Conservation (phyloP, 2,888 invertebrate genomes). For the Thera obeliscata region DNA sequence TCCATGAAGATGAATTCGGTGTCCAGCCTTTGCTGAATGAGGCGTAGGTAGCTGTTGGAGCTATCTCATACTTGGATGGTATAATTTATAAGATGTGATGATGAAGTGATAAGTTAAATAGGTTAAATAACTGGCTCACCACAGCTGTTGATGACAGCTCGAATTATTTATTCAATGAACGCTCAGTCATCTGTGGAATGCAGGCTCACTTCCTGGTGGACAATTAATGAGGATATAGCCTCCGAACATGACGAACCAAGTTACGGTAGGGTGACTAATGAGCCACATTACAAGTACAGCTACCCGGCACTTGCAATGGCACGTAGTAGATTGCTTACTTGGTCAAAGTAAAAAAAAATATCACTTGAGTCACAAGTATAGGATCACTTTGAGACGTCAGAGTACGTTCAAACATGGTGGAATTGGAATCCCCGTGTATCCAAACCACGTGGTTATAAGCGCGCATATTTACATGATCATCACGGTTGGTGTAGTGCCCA, state of each 20-base stretch:
- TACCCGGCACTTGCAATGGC: background rate
- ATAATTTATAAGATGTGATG: background rate
- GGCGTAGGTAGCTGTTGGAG: no score
- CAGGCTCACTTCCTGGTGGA: conserved; percentile 75
- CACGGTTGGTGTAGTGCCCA: no score
- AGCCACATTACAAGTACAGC: conserved; percentile 29
- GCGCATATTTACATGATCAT: no score
- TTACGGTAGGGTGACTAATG: conserved; percentile 52
- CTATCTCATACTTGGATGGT: no score
- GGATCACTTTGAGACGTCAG: no score
- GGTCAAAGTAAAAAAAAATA: no score
- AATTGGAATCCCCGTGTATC: no score
- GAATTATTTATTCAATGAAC: conserved; percentile 61
- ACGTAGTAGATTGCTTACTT: background rate
- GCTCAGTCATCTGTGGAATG: conserved; percentile 70
- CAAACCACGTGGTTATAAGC: no score
- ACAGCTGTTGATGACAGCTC: conserved; percentile 48
- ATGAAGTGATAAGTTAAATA: background rate
- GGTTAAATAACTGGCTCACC: conserved; percentile 5
- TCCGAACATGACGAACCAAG: conserved; percentile 54
- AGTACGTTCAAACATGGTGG: no score
- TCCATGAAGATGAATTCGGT: no score
- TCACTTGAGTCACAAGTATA: no score
- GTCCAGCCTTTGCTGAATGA: no score
- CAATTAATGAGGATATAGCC: conserved; percentile 70